Base-by-base conservation (phyloP, 2,113 vertebrate species). In the Aegithalos caudatus region DNA sequence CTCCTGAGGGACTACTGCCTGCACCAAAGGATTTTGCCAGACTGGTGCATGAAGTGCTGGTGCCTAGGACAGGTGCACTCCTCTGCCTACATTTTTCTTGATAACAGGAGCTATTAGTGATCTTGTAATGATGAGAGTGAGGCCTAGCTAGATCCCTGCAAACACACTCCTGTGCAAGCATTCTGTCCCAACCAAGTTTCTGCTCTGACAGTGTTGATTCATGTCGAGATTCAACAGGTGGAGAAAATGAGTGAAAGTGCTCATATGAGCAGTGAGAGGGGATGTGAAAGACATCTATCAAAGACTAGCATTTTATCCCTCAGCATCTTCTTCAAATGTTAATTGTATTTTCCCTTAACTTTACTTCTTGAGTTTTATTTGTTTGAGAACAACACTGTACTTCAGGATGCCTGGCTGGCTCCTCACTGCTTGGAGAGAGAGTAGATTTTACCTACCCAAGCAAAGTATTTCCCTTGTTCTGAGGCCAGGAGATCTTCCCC, bases 61-160 rank as follows among this genome's bases (percentile, higher is more conserved):
- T 73, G 21, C 12, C 47, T 42, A 14, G n/a, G 24, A 72, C 1
- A 17, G 25, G 19, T 65, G 58, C 17, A 42, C 70, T 61, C 38
- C 24, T 38, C 50, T 60, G 53, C 53, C 53, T 35, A 5, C 7
- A 1, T 20, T 48, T 37, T 71, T 42, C 35, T 76, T 0, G 0
- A 65, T 0, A 1, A 37, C 37, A 69, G 45, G 18, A 69, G 31
- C 40, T 58, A 4, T 42, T 42, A 61, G 25, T 33, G 29, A 25
- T 48, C 27, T 42, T 66, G 42, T 27, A 82, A 9, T 17, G n/a
- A 37, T 6, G 37, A 29, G 19, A 37, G 14, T 0, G 1, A 92
- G 29, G 21, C n/a, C 42, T 50, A 71, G 17, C 31, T 45, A 7
- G 60, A 47, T n/a, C 37, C 14, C 23, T 67, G 48, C 24, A 84